Percentiles rank a stretch among this genome's conserved stretches.
Evolutionary conservation across 64 coral and sea anemone genomes (phyloP).

Genomic region (Dendrophyllia cribrosa): DNA sequence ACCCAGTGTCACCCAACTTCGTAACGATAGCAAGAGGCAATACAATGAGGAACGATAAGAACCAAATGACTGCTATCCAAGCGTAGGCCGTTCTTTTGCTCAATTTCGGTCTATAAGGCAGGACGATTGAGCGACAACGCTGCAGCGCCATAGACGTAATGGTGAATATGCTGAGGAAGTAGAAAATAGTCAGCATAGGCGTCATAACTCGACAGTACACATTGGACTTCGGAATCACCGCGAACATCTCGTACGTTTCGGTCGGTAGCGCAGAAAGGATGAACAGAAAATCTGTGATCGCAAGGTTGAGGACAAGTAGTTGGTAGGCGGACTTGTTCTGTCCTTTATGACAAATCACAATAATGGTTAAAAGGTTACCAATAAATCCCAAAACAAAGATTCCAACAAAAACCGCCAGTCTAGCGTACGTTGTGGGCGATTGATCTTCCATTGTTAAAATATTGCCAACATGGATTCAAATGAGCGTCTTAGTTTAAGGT

Average conservation of each 20-base stretch:
- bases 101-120: constrained; percentile 48
- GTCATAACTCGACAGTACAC: constrained; percentile 51
- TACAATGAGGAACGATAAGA: not conserved
- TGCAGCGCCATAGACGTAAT: constrained; percentile 65
- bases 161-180: constrained; percentile 55
- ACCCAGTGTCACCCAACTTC: not conserved
- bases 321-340: constrained; percentile 54
- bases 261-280: constrained; percentile 17
- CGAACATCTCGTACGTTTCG: constrained; percentile 18
- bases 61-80: constrained; percentile 49
- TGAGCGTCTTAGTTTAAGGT: no score
- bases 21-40: not conserved
- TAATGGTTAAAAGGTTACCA: constrained; percentile 39
- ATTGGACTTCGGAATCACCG: constrained; percentile 6
- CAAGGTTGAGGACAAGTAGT: constrained; percentile 60
- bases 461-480: no score
- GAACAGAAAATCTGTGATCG: constrained; percentile 45
- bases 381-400: constrained; percentile 44
- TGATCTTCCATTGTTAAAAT: not conserved
- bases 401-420: constrained; percentile 20
- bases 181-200: constrained; percentile 62
- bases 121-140: constrained; percentile 58
- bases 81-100: not conserved
- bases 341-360: constrained; percentile 33
- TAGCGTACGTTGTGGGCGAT: not conserved